Evolutionary conservation across 1,140 invertebrate genomes (phyloP).

Genomic region (Drosophila varians): DNA sequence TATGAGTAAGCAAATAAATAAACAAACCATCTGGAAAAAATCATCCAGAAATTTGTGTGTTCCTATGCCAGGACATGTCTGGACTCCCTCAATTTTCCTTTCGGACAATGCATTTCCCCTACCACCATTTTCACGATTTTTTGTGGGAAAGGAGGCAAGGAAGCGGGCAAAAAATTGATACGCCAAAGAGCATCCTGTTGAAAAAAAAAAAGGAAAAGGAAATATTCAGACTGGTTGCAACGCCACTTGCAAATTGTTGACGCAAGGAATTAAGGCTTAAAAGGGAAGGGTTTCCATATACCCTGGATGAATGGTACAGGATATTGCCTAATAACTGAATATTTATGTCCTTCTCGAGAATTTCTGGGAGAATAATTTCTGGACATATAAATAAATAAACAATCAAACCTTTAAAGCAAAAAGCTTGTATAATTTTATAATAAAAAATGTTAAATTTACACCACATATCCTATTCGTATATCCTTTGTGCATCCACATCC

Average conservation of each 20-base stretch:
- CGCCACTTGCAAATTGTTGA: constrained; percentile 70
- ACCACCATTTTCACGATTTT: not conserved
- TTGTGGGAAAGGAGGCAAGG: not conserved
- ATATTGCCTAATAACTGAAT: too few species aligned
- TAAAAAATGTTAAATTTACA: too few species aligned
- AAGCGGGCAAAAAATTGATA: constrained; percentile 69
- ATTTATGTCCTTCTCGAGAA: too few species aligned
- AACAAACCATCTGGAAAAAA: constrained; percentile 60
- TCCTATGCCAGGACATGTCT: constrained; percentile 66
- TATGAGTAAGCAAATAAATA: constrained; percentile 75
- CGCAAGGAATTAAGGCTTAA: constrained; percentile 64
- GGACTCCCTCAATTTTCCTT: constrained; percentile 44
- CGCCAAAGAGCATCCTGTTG: constrained; percentile 53
- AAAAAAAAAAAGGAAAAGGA: constrained; percentile 1
- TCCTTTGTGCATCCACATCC: too few species aligned
- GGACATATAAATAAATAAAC: not conserved
- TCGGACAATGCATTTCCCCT: constrained; percentile 67
- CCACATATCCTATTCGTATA: not conserved
- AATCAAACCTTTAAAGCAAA: not conserved
- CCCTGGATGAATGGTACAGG: constrained; percentile 8
- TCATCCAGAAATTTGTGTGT: constrained; percentile 41
- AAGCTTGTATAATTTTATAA: too few species aligned
- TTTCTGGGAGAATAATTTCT: too few species aligned
- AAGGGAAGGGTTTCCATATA: constrained; percentile 8
- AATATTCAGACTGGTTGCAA: constrained; percentile 58